Percentiles rank a stretch among this genome's conserved stretches.
Conservation (phyloP, 1,140 invertebrate species). For the Nylanderia fulva region DNA sequence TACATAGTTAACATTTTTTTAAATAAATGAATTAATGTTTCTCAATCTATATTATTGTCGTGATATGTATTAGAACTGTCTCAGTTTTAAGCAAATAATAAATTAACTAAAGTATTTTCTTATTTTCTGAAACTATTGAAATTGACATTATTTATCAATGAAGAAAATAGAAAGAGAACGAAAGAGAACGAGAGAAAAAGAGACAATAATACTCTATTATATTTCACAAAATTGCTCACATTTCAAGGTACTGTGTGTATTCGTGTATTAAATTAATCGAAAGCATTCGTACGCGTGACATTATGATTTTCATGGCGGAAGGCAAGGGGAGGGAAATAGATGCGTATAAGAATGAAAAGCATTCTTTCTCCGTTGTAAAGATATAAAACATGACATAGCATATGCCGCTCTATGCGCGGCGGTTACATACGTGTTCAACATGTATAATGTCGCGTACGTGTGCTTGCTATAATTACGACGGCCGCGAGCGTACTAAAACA, state of each 20-base stretch:
- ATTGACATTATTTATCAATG: background rate
- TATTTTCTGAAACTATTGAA: background rate
- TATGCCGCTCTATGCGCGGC: conserved; percentile 35
- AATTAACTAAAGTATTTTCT: background rate
- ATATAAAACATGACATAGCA: conserved; percentile 50
- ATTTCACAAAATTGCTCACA: background rate
- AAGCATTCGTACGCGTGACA: conserved; percentile 14
- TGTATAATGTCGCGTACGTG: conserved; percentile 54
- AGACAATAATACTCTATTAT: background rate
- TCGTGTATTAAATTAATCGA: conserved; percentile 29
- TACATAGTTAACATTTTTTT: too few species aligned
- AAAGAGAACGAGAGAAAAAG: too few species aligned
- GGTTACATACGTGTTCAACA: conserved; percentile 53
- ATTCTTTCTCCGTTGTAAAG: conserved; percentile 36
- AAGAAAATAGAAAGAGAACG: too few species aligned
- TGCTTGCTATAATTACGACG: conserved; percentile 51
- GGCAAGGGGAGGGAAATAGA: conserved; percentile 37
- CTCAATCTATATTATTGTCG: background rate
- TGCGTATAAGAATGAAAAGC: conserved; percentile 57
- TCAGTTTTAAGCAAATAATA: background rate
- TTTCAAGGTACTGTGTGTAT: background rate
- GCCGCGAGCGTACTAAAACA: conserved; percentile 38
- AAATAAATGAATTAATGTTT: background rate
- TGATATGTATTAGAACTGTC: background rate
- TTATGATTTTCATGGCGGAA: conserved; percentile 15